Conservation (phyloP, 2,888 invertebrate species). For the Acanthosoma haemorrhoidale region DNA sequence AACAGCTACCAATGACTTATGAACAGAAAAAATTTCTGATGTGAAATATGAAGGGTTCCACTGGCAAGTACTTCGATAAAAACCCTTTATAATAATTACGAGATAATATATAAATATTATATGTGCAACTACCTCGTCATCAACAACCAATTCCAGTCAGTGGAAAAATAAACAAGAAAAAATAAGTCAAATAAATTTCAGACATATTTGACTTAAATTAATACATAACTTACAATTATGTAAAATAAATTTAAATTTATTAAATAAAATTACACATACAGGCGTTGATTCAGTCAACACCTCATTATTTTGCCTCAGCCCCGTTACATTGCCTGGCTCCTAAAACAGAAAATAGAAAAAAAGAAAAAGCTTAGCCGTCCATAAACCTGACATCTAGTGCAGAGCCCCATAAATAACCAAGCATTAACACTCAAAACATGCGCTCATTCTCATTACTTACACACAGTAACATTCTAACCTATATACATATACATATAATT, state of each 20-base stretch:
- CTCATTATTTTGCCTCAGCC: slow-evolving; percentile 22
- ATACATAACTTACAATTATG: slow-evolving; percentile 16
- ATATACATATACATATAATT: no score
- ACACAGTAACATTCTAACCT: slow-evolving; percentile 22
- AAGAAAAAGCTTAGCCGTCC: slow-evolving; percentile 23
- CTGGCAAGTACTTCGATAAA: no score
- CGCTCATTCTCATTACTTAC: neutral
- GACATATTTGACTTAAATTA: neutral
- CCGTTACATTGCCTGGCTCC: slow-evolving; percentile 18
- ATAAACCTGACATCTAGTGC: slow-evolving; percentile 18
- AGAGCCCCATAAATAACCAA: neutral
- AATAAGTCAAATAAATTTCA: neutral
- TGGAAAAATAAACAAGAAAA: no score
- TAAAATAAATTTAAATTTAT: slow-evolving; percentile 19
- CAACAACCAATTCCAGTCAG: no score
- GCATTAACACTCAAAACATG: neutral
- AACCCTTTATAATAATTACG: no score
- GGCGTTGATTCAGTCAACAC: slow-evolving; percentile 55
- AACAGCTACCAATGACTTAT: no score
- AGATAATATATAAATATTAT: no score
- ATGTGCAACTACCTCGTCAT: no score
- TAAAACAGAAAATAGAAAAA: slow-evolving; percentile 35
- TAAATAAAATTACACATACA: slow-evolving; percentile 58
- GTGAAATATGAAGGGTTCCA: no score
- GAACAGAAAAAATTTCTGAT: no score